Base-by-base conservation (phyloP, 2,797 vertebrate species). In the Streptopelia turtur region DNA sequence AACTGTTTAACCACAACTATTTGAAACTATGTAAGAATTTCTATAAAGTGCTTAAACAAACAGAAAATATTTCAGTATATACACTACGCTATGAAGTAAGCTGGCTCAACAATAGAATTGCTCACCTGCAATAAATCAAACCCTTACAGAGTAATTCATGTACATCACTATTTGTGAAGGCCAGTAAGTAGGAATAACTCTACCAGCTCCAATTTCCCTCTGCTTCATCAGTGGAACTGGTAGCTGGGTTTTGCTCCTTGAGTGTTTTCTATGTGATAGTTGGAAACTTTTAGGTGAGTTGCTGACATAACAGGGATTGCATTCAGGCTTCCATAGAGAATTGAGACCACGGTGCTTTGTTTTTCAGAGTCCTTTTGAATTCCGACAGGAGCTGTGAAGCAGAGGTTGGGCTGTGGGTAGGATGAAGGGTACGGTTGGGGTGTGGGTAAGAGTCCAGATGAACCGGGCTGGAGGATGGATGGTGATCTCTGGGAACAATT, bases 41-140 rank as follows among this genome's bases (percentile, higher is more conserved):
- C 88, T 89, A 53, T 92, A 90, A 95, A 91, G 83, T 64, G 47
- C 69, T 95, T 96, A 94, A 93, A 55, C 88, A 94, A 96, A 90
- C 85, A 90, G 65, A 55, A 87, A 83, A 66, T 4, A 52, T 52
- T 89, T 90, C 90, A 80, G 57, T 77, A 68, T 61, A 75, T 24
- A 23, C 22, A 27, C 53, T 71, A 6, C 28, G 43, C 61, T 83
- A 55, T 65, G 81, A 78, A 83, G 71, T 49, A 87, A 85, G 75
- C n/a, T 95, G 84, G 41, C 45, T 92, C 30, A 56, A 84, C 71
- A 61, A 55, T 57, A 74, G 75, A 56, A 71, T 83, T 85, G 61
- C 85, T 88, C 69, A 65, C 57, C 61, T 91, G 87, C 72, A 78
- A 90, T 95, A 86, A 93, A 95, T 95, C 83, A 94, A 94, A 72